Base-by-base conservation (phyloP, 2,113 vertebrate genomes). In the Cynoglossus semilaevis region DNA sequence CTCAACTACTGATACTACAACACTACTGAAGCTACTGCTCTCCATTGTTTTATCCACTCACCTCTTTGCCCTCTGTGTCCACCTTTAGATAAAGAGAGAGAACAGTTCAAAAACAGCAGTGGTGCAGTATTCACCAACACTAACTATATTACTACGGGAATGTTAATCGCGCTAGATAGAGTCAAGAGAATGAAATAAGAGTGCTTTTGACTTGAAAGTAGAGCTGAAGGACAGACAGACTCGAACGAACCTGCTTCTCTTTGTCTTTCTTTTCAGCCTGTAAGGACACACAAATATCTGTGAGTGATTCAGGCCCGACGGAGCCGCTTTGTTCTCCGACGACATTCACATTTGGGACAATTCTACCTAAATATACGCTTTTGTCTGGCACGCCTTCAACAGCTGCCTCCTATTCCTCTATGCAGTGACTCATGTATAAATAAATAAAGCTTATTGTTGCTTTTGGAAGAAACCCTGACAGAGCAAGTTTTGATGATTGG, bases 221-320 rank as follows among this genome's bases (percentile, higher is more conserved):
- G 41, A 58, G 15, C 37, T 41, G 9, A 41, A 63, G 38, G 53
- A 3, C 0, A 22, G 12, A 38, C 51, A 1, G n/a, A 60, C 29
- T 7, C 52, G 4, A 56, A 62, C 8, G 38, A 70, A 88, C 87
- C 86, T 89, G 81, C 65, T 89, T 89, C 74, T 87, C 85, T 69
- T 73, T 72, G 70, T 87, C 87, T 65, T 69, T 85, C 77, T 90
- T 86, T 46, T 89, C 85, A 69, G 68, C 79, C 86, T 90, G 79
- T 41, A 82, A 72, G 40, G 48, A 85, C 59, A 85, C 59, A 82
- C 49, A 82, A 46, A 79, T 42, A 66, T 43, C 7, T 41, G 17
- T 41, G 5, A 55, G 18, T 12, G 15, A n/a, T 13, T 68, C 59
- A 63, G 70, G 46, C 36, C 14, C 8, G 13, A 12, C 7, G 11